Evolutionary conservation across 1,140 invertebrate genomes (phyloP).

Genomic region (Aphaenogaster ashmeadi): DNA sequence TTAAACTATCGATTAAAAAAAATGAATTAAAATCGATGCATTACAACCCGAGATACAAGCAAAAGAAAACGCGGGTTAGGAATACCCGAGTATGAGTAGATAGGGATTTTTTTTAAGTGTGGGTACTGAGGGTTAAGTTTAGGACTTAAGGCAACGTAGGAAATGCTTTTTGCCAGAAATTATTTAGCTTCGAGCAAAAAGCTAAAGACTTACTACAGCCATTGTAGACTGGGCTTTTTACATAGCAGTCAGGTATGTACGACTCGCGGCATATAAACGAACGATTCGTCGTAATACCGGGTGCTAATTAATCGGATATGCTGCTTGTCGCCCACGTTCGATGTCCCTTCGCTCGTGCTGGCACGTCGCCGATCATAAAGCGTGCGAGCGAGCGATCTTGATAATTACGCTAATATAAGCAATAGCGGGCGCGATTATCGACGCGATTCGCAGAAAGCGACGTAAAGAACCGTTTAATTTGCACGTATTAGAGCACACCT

Average conservation of each 20-base stretch:
- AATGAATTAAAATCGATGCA: too few relatives aligned
- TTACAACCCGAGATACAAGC: too few relatives aligned
- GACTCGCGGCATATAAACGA: not conserved
- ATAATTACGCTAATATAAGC: constrained; percentile 57
- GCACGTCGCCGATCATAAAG: constrained; percentile 30
- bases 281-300: constrained; percentile 16
- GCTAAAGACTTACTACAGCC: too few relatives aligned
- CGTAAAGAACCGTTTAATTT: constrained; percentile 1
- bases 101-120: too few relatives aligned
- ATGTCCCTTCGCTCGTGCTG: not conserved
- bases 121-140: too few relatives aligned
- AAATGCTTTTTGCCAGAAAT: too few relatives aligned
- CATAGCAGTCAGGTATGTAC: too few relatives aligned
- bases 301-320: constrained; percentile 53
- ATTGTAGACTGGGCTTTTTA: not conserved
- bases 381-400: constrained; percentile 16
- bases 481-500: not conserved
- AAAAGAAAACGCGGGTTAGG: too few relatives aligned
- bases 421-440: not conserved
- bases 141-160: too few relatives aligned
- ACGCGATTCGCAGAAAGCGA: constrained; percentile 6
- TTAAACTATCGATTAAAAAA: too few relatives aligned
- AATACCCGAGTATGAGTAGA: too few relatives aligned
- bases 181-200: too few relatives aligned
- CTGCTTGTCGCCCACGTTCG: constrained; percentile 31